These are phyloP conservation scores for Heteromurus nitidus DNA, from an alignment of 2,888 invertebrate genomes.

Conservation along the genomic window DNA sequence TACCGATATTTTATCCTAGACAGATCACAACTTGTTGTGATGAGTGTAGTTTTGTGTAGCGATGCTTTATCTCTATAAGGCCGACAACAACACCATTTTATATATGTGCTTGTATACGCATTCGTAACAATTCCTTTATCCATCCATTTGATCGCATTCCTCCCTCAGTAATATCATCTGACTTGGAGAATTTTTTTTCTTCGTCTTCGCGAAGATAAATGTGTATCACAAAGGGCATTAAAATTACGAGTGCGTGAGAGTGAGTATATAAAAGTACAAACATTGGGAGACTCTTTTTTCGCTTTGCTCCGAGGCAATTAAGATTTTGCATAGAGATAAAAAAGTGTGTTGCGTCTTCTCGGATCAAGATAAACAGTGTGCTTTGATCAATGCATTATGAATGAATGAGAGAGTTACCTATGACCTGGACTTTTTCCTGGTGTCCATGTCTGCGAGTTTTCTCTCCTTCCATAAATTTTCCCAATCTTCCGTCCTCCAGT, in stretches of 20 bases:
- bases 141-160: slow-evolving; percentile 59
- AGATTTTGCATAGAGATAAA: slow-evolving; percentile 51
- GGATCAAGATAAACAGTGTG: slow-evolving; percentile 31
- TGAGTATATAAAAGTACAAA: slow-evolving; percentile 20
- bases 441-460: neutral
- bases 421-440: slow-evolving; percentile 27
- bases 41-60: slow-evolving; percentile 33
- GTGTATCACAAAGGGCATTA: slow-evolving; percentile 9
- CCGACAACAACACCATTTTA: slow-evolving; percentile 47
- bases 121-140: slow-evolving; percentile 39
- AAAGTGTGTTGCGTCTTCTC: neutral
- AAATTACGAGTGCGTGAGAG: slow-evolving; percentile 14
- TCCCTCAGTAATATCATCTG: slow-evolving; percentile 40
- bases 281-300: neutral
- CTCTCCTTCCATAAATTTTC: slow-evolving; percentile 8
- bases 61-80: slow-evolving; percentile 28
- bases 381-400: slow-evolving; percentile 4
- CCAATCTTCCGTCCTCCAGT: neutral
- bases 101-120: slow-evolving; percentile 13
- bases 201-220: slow-evolving; percentile 23
- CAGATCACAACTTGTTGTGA: slow-evolving; percentile 59
- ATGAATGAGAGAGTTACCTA: slow-evolving; percentile 14
- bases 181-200: slow-evolving; percentile 24
- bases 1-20: slow-evolving; percentile 59
- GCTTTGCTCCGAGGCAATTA: slow-evolving; percentile 39